These are phyloP conservation scores for Panulirus ornatus DNA, from an alignment of 1,140 invertebrate species.

Conservation along the genomic window DNA sequence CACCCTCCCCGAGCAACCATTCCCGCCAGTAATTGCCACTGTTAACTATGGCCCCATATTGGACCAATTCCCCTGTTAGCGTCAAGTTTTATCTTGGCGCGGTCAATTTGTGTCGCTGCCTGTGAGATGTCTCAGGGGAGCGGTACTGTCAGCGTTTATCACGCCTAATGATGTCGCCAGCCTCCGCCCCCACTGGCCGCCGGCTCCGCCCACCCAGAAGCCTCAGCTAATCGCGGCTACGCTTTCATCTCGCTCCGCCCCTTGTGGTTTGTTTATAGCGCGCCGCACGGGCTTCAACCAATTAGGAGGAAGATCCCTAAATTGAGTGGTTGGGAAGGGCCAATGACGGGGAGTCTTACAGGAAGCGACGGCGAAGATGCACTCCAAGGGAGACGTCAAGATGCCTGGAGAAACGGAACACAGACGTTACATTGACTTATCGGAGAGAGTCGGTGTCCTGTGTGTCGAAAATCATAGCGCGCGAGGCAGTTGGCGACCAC, in stretches of 20 bases:
- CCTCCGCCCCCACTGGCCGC: slow-evolving; percentile 30
- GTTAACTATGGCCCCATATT: slow-evolving; percentile 75
- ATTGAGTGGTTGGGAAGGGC: slow-evolving; percentile 64
- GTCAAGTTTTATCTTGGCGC: slow-evolving; percentile 74
- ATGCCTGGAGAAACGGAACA: slow-evolving; percentile 64
- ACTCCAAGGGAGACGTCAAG: slow-evolving; percentile 65
- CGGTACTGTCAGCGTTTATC: slow-evolving; percentile 74
- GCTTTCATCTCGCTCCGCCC: slow-evolving; percentile 55
- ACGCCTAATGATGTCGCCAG: slow-evolving; percentile 73
- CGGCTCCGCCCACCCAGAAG: not conserved
- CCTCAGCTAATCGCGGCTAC: slow-evolving; percentile 1
- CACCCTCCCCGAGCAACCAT: slow-evolving; percentile 55
- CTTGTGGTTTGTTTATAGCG: slow-evolving; percentile 64
- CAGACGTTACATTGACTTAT: slow-evolving; percentile 65
- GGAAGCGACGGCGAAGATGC: slow-evolving; percentile 61
- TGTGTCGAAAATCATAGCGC: slow-evolving; percentile 38
- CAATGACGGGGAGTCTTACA: slow-evolving; percentile 63
- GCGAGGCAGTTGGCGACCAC: not conserved
- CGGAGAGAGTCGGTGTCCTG: slow-evolving; percentile 62
- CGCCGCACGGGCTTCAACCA: slow-evolving; percentile 18
- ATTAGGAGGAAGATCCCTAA: slow-evolving; percentile 48
- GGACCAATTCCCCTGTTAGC: slow-evolving; percentile 74
- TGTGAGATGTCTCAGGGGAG: slow-evolving; percentile 67
- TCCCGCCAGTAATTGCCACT: slow-evolving; percentile 73
- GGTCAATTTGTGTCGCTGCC: slow-evolving; percentile 74